Conservation (phyloP, 1,140 invertebrate genomes). For the Samia ricini region DNA sequence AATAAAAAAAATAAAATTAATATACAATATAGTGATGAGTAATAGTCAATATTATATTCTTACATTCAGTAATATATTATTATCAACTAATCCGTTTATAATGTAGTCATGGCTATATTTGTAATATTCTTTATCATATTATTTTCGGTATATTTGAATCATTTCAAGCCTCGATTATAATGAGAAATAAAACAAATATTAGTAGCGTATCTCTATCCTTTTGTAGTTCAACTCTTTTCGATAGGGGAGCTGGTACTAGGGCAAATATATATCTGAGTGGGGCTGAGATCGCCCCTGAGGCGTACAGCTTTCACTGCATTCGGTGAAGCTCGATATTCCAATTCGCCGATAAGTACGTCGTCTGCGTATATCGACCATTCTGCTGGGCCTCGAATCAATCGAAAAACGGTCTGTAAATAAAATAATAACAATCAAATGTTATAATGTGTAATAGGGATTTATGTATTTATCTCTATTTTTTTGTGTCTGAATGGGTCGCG, state of each 20-base stretch:
- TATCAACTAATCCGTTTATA: too few species aligned
- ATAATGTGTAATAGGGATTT: background rate
- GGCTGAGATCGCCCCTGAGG: conserved; percentile 55
- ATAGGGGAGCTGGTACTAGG: conserved; percentile 37
- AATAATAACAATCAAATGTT: conserved; percentile 3
- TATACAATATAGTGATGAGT: too few species aligned
- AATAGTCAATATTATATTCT: too few species aligned
- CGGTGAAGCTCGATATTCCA: conserved; percentile 47
- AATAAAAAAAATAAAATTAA: too few species aligned
- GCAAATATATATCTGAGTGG: conserved; percentile 35
- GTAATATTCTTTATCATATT: too few species aligned
- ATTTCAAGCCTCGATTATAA: too few species aligned
- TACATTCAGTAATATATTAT: too few species aligned
- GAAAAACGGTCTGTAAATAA: conserved; percentile 48
- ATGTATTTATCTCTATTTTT: background rate
- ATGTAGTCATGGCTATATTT: too few species aligned
- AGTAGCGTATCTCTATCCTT: background rate
- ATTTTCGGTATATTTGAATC: too few species aligned
- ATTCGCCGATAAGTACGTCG: conserved; percentile 55
- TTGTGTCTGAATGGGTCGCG: too few species aligned
- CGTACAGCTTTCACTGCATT: conserved; percentile 42
- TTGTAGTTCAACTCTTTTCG: conserved; percentile 11
- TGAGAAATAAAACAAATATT: too few species aligned
- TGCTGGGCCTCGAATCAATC: conserved; percentile 41
- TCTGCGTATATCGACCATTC: conserved; percentile 58